A percentile compares a stretch with the other conserved stretches of the same genome.
These are phyloP conservation scores for Pediacus dermestoides DNA, from an alignment of 2,888 invertebrate species.

Conservation along the genomic window DNA sequence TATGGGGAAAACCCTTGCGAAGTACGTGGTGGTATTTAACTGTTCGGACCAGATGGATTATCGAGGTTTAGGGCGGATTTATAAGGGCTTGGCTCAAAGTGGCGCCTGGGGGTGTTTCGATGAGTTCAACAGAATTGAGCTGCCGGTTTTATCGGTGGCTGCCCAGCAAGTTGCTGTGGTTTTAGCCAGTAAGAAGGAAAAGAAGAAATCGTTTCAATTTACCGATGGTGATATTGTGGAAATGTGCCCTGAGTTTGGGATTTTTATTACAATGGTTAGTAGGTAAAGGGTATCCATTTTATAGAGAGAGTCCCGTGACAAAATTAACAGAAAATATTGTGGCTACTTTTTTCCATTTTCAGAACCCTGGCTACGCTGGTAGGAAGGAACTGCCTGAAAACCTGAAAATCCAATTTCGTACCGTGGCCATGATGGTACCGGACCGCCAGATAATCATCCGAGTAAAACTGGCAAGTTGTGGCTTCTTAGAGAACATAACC, in stretches of 20 bases:
- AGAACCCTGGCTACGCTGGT: constrained; percentile 98
- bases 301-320: no score
- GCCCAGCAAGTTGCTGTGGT: constrained; percentile 96
- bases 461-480: constrained; percentile 93
- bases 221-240: constrained; percentile 92
- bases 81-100: constrained; percentile 92
- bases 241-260: constrained; percentile 94
- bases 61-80: constrained; percentile 90
- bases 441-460: constrained; percentile 95
- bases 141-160: constrained; percentile 91
- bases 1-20: constrained; percentile 96
- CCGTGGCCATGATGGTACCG: constrained; percentile 99
- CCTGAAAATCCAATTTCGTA: constrained; percentile 94
- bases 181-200: constrained; percentile 87
- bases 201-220: constrained; percentile 85
- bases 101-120: constrained; percentile 99
- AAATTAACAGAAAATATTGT: no score
- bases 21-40: constrained; percentile 95
- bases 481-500: constrained; percentile 92
- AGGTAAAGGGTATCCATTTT: no score
- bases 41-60: constrained; percentile 99
- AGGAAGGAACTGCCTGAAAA: constrained; percentile 96
- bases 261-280: constrained; percentile 94
- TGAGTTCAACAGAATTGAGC: constrained; percentile 92
- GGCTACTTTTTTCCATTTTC: constrained; percentile 29